These are phyloP conservation scores for Dipodomys stephensi DNA, from an alignment of 2,113 vertebrate genomes.

Conservation along the genomic window DNA sequence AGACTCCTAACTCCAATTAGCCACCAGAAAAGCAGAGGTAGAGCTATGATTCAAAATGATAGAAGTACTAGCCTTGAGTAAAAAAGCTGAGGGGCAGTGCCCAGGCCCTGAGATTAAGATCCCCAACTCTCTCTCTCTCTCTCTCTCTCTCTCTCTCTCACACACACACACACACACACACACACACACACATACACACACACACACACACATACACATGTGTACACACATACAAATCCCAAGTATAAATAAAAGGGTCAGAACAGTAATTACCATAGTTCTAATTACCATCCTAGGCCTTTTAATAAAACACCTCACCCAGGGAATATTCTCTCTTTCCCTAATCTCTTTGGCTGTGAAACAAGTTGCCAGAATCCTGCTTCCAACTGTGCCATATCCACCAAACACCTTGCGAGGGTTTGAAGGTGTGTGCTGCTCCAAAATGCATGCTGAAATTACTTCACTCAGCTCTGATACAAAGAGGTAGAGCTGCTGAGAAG, in stretches of 20 bases:
- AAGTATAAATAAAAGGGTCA: neutral
- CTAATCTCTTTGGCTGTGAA: neutral
- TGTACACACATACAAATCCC: neutral
- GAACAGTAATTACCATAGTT: neutral
- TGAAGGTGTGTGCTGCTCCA: neutral
- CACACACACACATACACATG: neutral
- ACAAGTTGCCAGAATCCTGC: neutral
- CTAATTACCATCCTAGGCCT: neutral
- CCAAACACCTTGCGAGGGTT: neutral
- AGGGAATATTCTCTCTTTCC: neutral
- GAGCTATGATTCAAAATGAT: no score
- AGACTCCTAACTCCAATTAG: no score
- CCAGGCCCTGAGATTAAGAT: no score
- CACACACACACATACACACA: no score
- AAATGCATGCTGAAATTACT: neutral
- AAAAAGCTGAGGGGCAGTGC: no score
- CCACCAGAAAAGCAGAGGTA: no score
- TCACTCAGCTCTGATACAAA: neutral
- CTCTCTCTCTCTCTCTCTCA: no score
- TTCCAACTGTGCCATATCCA: neutral
- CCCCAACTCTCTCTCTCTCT: no score
- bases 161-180: no score
- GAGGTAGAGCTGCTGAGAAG: neutral
- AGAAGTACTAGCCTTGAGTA: no score
- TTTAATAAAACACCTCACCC: neutral